These are phyloP conservation scores for Remorina albescens DNA, from an alignment of 2,797 vertebrate genomes.

Conservation along the genomic window DNA sequence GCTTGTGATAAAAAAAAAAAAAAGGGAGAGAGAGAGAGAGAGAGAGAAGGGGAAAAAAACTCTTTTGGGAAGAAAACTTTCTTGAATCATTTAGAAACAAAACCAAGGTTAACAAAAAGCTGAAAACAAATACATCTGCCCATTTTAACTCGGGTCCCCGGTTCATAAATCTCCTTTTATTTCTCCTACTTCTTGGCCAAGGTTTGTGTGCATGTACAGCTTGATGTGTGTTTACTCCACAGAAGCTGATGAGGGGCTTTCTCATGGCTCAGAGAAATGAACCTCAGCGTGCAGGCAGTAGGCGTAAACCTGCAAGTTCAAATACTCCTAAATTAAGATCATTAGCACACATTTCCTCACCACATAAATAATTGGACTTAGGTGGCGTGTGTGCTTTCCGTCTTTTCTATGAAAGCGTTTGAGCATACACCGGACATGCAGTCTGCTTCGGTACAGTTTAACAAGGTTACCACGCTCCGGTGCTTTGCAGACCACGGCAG, in stretches of 20 bases:
- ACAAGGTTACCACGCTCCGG: constrained; percentile 65
- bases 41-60: neutral
- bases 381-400: constrained; percentile 54
- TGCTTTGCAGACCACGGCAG: constrained; percentile 60
- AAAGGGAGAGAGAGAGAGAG: too few species aligned
- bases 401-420: constrained; percentile 64
- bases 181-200: neutral
- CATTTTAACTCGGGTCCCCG: neutral
- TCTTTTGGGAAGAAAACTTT: constrained; percentile 2
- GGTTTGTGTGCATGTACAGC: neutral
- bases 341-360: constrained; percentile 36
- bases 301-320: constrained; percentile 7
- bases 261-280: neutral
- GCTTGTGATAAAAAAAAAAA: constrained; percentile 27
- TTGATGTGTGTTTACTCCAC: constrained; percentile 9
- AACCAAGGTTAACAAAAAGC: constrained; percentile 1
- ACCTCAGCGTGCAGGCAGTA: constrained; percentile 7
- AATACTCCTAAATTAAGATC: constrained; percentile 21
- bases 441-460: constrained; percentile 62
- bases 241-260: constrained; percentile 1
- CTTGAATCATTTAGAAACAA: constrained; percentile 2
- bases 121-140: neutral
- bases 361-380: constrained; percentile 56
- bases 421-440: constrained; percentile 62
- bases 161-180: neutral